Percentiles rank a stretch among this genome's conserved stretches.
Conservation (phyloP, 1,140 invertebrate species). For the Physella acuta region DNA sequence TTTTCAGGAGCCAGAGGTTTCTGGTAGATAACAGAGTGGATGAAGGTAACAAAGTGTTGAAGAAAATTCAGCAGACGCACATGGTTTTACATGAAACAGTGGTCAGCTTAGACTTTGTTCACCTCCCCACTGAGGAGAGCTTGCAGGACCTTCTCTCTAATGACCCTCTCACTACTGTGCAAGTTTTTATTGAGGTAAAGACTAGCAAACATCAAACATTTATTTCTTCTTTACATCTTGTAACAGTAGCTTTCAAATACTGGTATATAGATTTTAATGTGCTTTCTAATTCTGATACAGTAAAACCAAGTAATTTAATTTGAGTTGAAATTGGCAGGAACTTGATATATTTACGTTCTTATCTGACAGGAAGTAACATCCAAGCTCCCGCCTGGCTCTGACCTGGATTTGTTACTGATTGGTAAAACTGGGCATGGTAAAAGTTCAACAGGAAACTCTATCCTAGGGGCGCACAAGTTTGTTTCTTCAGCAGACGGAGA, state of each 20-base stretch:
- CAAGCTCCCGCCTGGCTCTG: constrained; percentile 16
- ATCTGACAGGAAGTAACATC: constrained; percentile 16
- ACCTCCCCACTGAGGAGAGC: not conserved
- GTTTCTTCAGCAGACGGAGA: not conserved
- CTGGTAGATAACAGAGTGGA: not conserved
- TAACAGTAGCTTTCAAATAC: too few relatives aligned
- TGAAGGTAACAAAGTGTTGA: constrained; percentile 17
- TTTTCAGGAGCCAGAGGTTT: constrained; percentile 2
- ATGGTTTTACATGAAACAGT: constrained; percentile 2
- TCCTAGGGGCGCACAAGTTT: constrained; percentile 28
- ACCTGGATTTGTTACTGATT: constrained; percentile 28
- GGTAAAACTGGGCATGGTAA: constrained; percentile 37
- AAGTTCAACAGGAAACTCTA: constrained; percentile 35
- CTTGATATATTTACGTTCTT: not conserved
- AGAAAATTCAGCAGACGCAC: constrained; percentile 12
- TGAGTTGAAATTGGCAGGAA: not conserved
- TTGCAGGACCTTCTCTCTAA: not conserved
- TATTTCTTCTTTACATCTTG: too few relatives aligned
- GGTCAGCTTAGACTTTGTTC: constrained; percentile 10
- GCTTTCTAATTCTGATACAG: not conserved
- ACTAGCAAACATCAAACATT: too few relatives aligned
- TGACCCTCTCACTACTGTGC: constrained; percentile 2
- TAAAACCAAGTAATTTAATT: not conserved
- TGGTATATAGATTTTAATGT: not conserved
- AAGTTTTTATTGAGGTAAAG: constrained; percentile 10